phyloP scores from a whole-genome alignment of 2,797 vertebrate species.

The Myotis daubentonii region DNA sequence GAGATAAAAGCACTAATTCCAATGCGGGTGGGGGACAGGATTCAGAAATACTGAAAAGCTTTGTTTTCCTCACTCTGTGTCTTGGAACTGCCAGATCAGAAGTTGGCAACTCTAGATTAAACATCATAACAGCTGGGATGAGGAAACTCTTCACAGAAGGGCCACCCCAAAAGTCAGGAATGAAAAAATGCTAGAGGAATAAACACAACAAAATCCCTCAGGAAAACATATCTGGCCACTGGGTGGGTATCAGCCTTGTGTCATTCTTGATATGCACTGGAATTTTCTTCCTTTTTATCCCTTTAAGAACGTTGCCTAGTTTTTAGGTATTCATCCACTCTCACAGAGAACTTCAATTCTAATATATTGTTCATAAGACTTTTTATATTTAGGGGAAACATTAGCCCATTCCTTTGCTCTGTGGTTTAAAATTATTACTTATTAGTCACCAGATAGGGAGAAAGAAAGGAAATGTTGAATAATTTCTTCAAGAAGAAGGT shows the following conservation, averaged over 20 bases:
- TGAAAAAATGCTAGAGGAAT: conserved; percentile 73
- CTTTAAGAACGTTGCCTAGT: conserved; percentile 30
- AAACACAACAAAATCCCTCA: conserved; percentile 76
- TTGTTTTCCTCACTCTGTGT: conserved; percentile 76
- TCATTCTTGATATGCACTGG: conserved; percentile 65
- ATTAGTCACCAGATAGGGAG: not conserved
- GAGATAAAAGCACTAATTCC: conserved; percentile 71
- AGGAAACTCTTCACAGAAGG: conserved; percentile 75
- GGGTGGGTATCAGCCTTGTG: conserved; percentile 69
- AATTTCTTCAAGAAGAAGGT: conserved; percentile 39
- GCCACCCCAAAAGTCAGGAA: conserved; percentile 79
- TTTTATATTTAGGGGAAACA: conserved; percentile 28
- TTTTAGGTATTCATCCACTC: conserved; percentile 39
- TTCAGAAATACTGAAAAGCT: conserved; percentile 73
- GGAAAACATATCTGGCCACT: conserved; percentile 76
- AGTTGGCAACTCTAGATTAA: conserved; percentile 79
- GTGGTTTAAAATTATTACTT: conserved; percentile 30
- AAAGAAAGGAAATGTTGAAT: not conserved
- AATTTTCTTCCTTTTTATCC: conserved; percentile 66
- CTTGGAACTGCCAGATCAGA: conserved; percentile 71
- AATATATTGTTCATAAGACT: not conserved
- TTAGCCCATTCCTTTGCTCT: not conserved
- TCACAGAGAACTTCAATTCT: conserved; percentile 50
- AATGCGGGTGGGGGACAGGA: conserved; percentile 56
- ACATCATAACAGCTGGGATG: conserved; percentile 80